phyloP scores from a whole-genome alignment of 1,140 invertebrate species.

The Drosophila melanica region DNA sequence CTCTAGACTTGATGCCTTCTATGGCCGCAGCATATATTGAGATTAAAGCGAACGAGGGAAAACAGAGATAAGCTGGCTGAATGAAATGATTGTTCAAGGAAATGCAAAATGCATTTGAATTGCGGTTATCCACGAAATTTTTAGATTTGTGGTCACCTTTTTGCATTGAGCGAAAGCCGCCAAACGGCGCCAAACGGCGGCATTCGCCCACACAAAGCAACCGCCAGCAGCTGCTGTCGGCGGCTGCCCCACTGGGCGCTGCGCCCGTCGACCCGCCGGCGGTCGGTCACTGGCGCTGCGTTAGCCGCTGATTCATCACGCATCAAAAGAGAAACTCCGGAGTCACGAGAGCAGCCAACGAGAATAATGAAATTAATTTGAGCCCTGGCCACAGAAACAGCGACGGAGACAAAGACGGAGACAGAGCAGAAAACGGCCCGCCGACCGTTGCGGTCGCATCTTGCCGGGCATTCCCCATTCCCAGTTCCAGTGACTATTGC shows the following conservation, averaged over 20 bases:
- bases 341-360: conserved; percentile 36
- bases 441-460: conserved; percentile 42
- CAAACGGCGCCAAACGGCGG: conserved; percentile 1
- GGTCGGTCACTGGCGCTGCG: conserved; percentile 6
- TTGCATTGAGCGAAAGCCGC: conserved; percentile 14
- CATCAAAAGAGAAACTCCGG: conserved; percentile 58
- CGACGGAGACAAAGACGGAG: background rate
- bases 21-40: too few species aligned
- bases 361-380: conserved; percentile 73
- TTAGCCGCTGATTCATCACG: conserved; percentile 55
- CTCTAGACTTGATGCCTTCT: too few species aligned
- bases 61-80: background rate
- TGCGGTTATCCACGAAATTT: conserved; percentile 7
- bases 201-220: conserved; percentile 30
- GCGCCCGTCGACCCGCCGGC: background rate
- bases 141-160: conserved; percentile 10
- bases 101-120: conserved; percentile 7
- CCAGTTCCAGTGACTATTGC: conserved; percentile 53
- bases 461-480: conserved; percentile 55
- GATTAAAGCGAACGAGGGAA: background rate
- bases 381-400: conserved; percentile 46
- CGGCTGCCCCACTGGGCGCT: background rate
- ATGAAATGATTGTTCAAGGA: conserved; percentile 5
- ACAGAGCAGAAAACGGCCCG: conserved; percentile 8
- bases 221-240: background rate